These are phyloP conservation scores for Ahaetulla prasina DNA, from an alignment of 2,113 vertebrate genomes.

Conservation along the genomic window DNA sequence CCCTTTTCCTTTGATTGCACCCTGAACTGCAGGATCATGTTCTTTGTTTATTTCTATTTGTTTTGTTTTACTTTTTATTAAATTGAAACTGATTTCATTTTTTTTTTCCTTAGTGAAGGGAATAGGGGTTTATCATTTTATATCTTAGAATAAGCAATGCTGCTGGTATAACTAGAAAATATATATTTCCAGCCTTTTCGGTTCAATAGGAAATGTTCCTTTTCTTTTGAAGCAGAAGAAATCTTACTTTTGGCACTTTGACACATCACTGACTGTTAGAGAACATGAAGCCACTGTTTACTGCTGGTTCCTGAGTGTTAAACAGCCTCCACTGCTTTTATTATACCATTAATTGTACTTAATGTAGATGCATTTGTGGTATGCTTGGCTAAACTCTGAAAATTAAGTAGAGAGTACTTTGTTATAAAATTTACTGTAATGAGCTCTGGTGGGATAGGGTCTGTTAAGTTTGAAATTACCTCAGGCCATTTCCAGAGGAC, in stretches of 20 bases:
- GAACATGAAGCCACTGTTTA: constrained; percentile 71
- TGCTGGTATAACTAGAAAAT: constrained; percentile 70
- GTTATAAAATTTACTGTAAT: constrained; percentile 91
- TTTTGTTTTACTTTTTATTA: constrained; percentile 52
- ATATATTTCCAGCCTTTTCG: constrained; percentile 44
- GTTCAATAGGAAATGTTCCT: constrained; percentile 51
- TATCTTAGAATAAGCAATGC: constrained; percentile 50
- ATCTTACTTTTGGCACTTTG: constrained; percentile 55
- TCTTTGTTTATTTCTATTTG: constrained; percentile 52
- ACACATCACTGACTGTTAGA: constrained; percentile 63
- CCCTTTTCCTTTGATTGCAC: constrained; percentile 45
- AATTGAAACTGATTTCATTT: constrained; percentile 51
- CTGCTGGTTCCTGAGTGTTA: constrained; percentile 77
- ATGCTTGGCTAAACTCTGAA: constrained; percentile 82
- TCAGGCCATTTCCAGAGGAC: constrained; percentile 80
- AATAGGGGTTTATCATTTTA: constrained; percentile 54
- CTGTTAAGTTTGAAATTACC: constrained; percentile 89
- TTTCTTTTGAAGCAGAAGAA: constrained; percentile 38
- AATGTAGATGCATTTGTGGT: constrained; percentile 80
- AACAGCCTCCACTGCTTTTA: constrained; percentile 81
- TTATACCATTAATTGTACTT: constrained; percentile 88
- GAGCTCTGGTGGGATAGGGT: constrained; percentile 90
- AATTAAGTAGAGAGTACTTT: constrained; percentile 87
- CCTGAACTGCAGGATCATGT: constrained; percentile 49
- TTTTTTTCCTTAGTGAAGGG: constrained; percentile 41